A percentile compares a stretch with the other conserved stretches of the same genome.
phyloP scores from a whole-genome alignment of 1,140 invertebrate species.

The Venturia canescens region DNA sequence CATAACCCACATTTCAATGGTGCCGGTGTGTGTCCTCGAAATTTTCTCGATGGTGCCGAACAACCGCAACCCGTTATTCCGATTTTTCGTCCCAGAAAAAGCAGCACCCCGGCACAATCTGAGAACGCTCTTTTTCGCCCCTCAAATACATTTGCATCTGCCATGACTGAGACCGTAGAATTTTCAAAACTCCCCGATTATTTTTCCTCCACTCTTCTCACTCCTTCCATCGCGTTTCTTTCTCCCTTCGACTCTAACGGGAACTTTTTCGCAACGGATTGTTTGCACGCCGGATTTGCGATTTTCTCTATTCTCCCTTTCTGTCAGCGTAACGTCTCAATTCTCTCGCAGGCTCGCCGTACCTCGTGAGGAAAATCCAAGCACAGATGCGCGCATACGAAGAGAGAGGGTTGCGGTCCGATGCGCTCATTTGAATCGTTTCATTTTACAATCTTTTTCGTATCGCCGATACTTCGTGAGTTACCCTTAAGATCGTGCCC shows the following conservation, averaged over 20 bases:
- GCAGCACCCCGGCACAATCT: neutral
- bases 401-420: neutral
- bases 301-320: neutral
- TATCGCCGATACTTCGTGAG: too few relatives aligned
- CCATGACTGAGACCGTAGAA: slow-evolving; percentile 8
- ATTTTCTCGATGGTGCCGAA: slow-evolving; percentile 8
- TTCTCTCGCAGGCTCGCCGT: slow-evolving; percentile 19
- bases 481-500: too few relatives aligned
- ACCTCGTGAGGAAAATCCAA: neutral
- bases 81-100: slow-evolving; percentile 53
- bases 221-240: neutral
- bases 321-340: slow-evolving; percentile 33
- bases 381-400: neutral
- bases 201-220: neutral
- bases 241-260: slow-evolving; percentile 9
- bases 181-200: slow-evolving; percentile 24
- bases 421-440: neutral
- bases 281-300: slow-evolving; percentile 28
- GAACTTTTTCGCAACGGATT: slow-evolving; percentile 2
- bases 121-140: slow-evolving; percentile 52
- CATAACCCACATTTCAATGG: slow-evolving; percentile 75
- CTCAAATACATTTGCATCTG: slow-evolving; percentile 60
- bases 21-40: slow-evolving; percentile 41
- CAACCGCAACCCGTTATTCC: slow-evolving; percentile 74
- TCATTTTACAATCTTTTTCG: too few relatives aligned